Evolutionary conservation across 53 echinoderm and acorn worm genomes (phyloP), one percentile per base, ranked within the genome.

Genomic region (Astropecten irregularis): DNA sequence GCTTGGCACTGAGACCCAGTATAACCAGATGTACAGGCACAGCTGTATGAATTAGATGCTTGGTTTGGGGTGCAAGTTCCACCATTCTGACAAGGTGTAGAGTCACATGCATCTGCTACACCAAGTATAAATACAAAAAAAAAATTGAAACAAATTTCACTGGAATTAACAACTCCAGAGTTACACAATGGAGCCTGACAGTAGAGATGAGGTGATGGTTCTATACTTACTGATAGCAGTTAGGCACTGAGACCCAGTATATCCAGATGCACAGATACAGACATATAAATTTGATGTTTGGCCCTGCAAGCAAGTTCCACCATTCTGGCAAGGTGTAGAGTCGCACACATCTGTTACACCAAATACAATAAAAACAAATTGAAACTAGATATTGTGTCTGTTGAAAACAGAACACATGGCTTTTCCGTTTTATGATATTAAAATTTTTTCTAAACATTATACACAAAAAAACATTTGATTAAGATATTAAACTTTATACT

Each of bases 321-420:
- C 58, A 57, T 74, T 74, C 58, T 38, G 28, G 40, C 74, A 74
- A 4, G 74, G 74, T 11, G n/a, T 49, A 18, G 57, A 10, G 27
- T 15, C 9, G 40, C 74, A 74, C 9, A 20, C 29, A 37, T 21
- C 40, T 25, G 15, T 18, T n/a, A n/a, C n/a, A n/a, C n/a, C n/a
- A n/a, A n/a, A n/a, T n/a, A n/a, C n/a, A n/a, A n/a, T n/a, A n/a
- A n/a, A n/a, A n/a, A n/a, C n/a, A n/a, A n/a, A n/a, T n/a, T n/a
- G n/a, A n/a, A n/a, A n/a, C n/a, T n/a, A n/a, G n/a, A n/a, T n/a
- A n/a, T n/a, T n/a, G n/a, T n/a, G n/a, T n/a, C n/a, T n/a, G n/a
- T n/a, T n/a, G n/a, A n/a, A n/a, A n/a, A n/a, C n/a, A n/a, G n/a
- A n/a, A n/a, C n/a, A n/a, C n/a, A n/a, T n/a, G n/a, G n/a, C n/a